These are phyloP conservation scores for Caenorhabditis latens DNA, from an alignment of 1,140 invertebrate species.

Conservation along the genomic window DNA sequence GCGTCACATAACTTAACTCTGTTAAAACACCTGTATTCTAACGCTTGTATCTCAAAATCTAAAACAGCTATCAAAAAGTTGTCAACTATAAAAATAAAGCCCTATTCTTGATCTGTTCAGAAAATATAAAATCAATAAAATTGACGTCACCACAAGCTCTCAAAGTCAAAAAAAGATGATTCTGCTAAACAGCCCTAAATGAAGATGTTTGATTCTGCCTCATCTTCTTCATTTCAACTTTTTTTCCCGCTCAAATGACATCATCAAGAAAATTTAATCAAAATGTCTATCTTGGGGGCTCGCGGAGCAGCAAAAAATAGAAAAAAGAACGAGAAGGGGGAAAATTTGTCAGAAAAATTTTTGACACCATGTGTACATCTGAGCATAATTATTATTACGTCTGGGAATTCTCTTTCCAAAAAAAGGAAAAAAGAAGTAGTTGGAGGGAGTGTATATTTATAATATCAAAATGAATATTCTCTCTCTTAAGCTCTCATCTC, in stretches of 20 bases:
- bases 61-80: no score
- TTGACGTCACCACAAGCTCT: no score
- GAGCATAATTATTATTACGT: no score
- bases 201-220: constrained; percentile 1
- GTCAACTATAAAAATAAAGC: no score
- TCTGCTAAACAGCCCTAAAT: not conserved
- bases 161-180: no score
- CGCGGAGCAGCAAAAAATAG: not conserved
- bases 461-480: constrained; percentile 15
- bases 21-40: no score
- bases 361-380: not conserved
- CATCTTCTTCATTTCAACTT: not conserved
- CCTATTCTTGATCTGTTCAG: no score
- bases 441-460: constrained; percentile 11
- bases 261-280: constrained; percentile 52
- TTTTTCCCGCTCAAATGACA: not conserved
- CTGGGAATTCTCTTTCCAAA: not conserved
- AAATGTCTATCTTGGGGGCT: not conserved
- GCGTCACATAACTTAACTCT: no score
- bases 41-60: no score
- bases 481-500: not conserved
- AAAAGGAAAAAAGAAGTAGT: not conserved
- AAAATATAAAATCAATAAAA: no score
- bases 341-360: constrained; percentile 7
- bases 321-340: not conserved